These are phyloP conservation scores for Hydrotaea cyrtoneurina DNA, from an alignment of 2,888 invertebrate species.

Conservation along the genomic window DNA sequence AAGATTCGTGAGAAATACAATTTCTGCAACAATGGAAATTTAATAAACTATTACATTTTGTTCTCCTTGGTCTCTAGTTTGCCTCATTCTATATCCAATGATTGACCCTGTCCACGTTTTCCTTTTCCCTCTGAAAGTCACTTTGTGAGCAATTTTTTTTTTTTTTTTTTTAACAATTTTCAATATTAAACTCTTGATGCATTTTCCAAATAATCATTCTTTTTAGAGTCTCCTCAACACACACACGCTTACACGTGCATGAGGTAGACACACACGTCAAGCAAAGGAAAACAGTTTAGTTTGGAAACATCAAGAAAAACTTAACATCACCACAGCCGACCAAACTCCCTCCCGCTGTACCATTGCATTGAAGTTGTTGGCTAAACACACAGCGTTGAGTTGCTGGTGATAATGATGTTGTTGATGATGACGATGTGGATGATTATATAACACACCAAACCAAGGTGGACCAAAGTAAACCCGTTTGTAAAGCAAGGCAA, in stretches of 20 bases:
- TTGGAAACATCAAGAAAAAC: no score
- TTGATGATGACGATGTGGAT: background rate
- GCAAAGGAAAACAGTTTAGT: background rate
- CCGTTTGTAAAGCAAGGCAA: background rate
- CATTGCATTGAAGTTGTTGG: background rate
- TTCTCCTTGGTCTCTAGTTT: no score
- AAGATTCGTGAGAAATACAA: no score
- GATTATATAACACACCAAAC: slow-evolving; percentile 43
- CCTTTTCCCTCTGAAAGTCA: no score
- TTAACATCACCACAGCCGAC: background rate
- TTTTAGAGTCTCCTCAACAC: background rate
- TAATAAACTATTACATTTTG: no score
- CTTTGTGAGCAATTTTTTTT: no score
- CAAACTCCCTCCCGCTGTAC: background rate
- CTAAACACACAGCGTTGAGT: background rate
- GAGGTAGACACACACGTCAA: background rate
- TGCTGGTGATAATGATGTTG: background rate
- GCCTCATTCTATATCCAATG: no score
- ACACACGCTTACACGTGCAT: background rate
- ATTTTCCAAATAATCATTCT: slow-evolving; percentile 17
- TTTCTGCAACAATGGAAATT: no score
- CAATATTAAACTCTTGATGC: no score
- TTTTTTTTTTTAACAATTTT: no score
- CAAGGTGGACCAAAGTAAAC: slow-evolving; percentile 5
- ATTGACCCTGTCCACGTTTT: no score